phyloP scores from a whole-genome alignment of 1,140 invertebrate species.

The Hestina assimilis region DNA sequence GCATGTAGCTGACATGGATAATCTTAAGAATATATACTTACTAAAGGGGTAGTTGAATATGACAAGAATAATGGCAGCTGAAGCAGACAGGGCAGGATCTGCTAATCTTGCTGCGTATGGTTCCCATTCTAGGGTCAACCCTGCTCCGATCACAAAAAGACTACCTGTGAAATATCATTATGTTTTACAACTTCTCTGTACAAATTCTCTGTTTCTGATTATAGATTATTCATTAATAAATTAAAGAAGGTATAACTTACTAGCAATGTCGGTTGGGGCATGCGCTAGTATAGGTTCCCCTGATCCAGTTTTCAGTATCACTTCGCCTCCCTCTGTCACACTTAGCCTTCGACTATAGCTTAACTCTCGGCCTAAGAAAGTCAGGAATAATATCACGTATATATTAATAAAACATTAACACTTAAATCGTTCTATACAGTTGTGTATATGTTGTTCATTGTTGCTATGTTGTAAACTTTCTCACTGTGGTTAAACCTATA shows the following conservation, averaged over 20 bases:
- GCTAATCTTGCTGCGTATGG: conserved; percentile 53
- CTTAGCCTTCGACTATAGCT: conserved; percentile 69
- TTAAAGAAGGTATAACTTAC: conserved; percentile 40
- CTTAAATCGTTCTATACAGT: no score
- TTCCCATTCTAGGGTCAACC: conserved; percentile 65
- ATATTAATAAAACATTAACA: background rate
- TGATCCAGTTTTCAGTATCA: conserved; percentile 63
- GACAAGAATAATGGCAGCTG: conserved; percentile 61
- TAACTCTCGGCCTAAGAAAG: conserved; percentile 51
- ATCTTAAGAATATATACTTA: conserved; percentile 40
- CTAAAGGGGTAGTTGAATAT: conserved; percentile 71
- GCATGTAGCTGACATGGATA: background rate
- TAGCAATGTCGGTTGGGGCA: conserved; percentile 69
- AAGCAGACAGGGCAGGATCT: conserved; percentile 65
- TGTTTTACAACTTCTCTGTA: background rate
- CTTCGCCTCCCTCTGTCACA: conserved; percentile 65
- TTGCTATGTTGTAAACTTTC: conserved; percentile 1
- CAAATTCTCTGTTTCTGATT: background rate
- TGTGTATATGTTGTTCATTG: no score
- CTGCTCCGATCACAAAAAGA: conserved; percentile 65
- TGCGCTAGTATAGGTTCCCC: conserved; percentile 65
- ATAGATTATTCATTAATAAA: no score
- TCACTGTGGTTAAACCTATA: conserved; percentile 6
- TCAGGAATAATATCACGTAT: background rate
- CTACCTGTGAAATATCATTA: conserved; percentile 44